Evolutionary conservation across 2,113 vertebrate genomes (phyloP), one percentile per base, ranked within the genome.

Genomic region (Pelecanus crispus): DNA sequence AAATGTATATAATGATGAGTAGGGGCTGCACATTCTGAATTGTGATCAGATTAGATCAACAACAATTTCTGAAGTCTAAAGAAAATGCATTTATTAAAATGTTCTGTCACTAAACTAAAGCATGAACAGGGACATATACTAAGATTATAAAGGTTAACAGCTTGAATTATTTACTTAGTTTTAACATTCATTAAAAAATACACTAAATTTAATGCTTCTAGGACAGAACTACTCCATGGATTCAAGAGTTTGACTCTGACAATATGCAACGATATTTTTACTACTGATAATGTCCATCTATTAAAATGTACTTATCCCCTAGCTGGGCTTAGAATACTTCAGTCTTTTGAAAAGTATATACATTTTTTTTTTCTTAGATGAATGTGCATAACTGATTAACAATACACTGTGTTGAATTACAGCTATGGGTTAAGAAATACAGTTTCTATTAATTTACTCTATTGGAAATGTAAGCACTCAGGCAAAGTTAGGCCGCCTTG

Each of bases 341-440:
- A 74, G 7, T 50, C 11, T 40, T 81, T 13, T 25, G 18, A 75
- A 81, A 88, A 63, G 4, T 32, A 21, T 26, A 50, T 21, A 40
- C 1, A 7, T 0, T 31, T 17, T 21, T 62, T 49, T 63, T 81
- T 28, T 25, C 1, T 1, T 4, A 49, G 13, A 34, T 78, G 15
- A 40, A 40, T 63, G 5, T 16, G 61, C 2, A n/a, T 19, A 50
- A 78, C 15, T 70, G 6, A 47, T 53, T 26, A 86, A 16, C 8
- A 87, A 79, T 74, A 72, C 3, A 17, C 10, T 29, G 0, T 56
- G 17, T 14, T 86, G 38, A 88, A 56, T 66, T 83, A 32, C 17
- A 61, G 4, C 17, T 50, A 25, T 13, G 19, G 8, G 4, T 38
- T 61, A 88, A 22, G 26, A 93, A 81, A 86, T 50, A 38, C 1